Base-by-base conservation (phyloP, 1,140 invertebrate genomes). In the Cydia pomonella region DNA sequence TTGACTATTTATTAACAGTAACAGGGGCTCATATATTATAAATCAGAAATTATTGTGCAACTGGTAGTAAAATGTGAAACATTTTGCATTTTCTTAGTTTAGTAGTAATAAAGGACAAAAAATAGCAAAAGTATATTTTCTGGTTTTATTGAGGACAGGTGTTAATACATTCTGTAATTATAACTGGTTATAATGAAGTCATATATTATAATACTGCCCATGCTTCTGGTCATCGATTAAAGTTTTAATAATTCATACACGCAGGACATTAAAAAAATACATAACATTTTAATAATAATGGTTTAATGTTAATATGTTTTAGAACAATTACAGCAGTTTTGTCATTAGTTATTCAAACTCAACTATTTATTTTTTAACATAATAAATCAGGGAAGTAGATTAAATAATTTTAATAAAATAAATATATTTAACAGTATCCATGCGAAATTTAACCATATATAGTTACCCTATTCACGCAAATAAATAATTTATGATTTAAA, bases 171-270 rank as follows among this genome's bases (percentile, higher is more conserved):
- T 59, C 9, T 59, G 53, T 59, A 59, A 59, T 59, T 59, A 59
- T 59, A 59, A 59, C 53, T 59, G 53, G 53, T 59, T 59, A 59
- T 59, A 59, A 59, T 59, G 9, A 59, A 59, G 53, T 59, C 53
- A 59, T 59, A 23, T 23, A 23, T 23, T 59, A 59, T 23, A 59
- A 59, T 53, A 59, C 53, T 59, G 53, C 3, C 16, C 50, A 59
- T 59, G 53, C 53, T 59, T 59, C 21, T 59, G 53, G 53, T 23
- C 18, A 59, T 59, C 53, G 53, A 59, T 59, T 59, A 59, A 59
- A 21, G 7, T 23, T 59, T 23, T 23, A 10, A 23, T 59, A 21
- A 59, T 59, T 59, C 53, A 59, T 59, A 23, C 12, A 23, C 12
- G 18, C 7, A 21, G 4, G 18, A 3, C 53, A 59, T 10, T 1